phyloP scores from a whole-genome alignment of 2,888 invertebrate species.

The Dryococelus australis region DNA sequence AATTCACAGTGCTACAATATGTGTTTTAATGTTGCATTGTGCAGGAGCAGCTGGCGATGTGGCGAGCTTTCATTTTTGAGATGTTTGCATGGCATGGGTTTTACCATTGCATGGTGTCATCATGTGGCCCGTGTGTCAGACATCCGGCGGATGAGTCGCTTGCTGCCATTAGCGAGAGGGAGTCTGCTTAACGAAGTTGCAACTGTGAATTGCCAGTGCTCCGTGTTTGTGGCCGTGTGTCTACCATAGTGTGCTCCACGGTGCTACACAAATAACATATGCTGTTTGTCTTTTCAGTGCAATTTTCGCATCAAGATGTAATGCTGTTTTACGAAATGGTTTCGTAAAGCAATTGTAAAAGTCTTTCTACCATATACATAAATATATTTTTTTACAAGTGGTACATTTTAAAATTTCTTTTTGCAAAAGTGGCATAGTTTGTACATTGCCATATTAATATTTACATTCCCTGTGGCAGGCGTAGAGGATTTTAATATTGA shows the following conservation, averaged over 20 bases:
- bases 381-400: not conserved
- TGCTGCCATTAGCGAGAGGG: not conserved
- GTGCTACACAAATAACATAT: not conserved
- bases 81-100: not conserved
- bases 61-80: not conserved
- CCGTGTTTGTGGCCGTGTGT: not conserved
- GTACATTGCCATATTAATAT: not conserved
- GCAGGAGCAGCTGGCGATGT: conserved; percentile 16
- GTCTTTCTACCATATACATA: not conserved
- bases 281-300: not conserved
- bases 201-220: not conserved
- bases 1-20: no score
- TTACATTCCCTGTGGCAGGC: not conserved
- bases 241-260: not conserved
- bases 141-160: not conserved
- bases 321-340: not conserved
- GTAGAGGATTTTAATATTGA: not conserved
- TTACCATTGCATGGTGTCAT: not conserved
- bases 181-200: not conserved
- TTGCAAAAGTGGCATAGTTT: not conserved
- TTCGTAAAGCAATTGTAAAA: not conserved
- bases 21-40: not conserved
- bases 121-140: not conserved
- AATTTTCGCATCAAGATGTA: no score
- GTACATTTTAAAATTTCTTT: not conserved